A percentile compares a stretch with the other conserved stretches of the same genome.
phyloP scores from a whole-genome alignment of 2,888 invertebrate species.

The Epirrita christyi region DNA sequence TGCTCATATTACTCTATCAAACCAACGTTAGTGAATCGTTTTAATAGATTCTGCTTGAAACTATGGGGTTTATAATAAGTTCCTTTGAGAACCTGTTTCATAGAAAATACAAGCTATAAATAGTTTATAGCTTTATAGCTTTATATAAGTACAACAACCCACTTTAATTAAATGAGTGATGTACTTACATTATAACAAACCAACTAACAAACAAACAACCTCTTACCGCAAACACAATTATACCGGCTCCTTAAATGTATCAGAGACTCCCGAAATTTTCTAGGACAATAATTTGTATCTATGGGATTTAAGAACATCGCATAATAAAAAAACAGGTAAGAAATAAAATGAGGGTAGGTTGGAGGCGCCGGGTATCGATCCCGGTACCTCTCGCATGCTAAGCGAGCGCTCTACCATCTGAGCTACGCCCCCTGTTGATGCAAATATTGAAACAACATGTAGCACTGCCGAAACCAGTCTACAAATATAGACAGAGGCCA shows the following conservation, averaged over 20 bases:
- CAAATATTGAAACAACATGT: not conserved
- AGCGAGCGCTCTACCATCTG: conserved; percentile 80
- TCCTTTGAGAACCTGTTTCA: not conserved
- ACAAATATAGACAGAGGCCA: not conserved
- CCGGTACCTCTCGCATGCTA: conserved; percentile 84
- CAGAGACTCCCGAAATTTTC: too few relatives aligned
- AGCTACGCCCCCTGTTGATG: conserved; percentile 67
- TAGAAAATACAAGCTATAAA: not conserved
- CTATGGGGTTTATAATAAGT: conserved; percentile 7
- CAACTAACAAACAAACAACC: too few relatives aligned
- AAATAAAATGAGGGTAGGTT: conserved; percentile 33
- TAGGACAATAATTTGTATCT: too few relatives aligned
- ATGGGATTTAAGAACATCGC: too few relatives aligned
- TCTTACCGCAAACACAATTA: too few relatives aligned
- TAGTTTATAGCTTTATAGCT: too few relatives aligned
- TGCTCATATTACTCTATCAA: conserved; percentile 7
- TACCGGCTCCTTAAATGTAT: too few relatives aligned
- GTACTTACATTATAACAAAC: too few relatives aligned
- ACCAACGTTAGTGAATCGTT: conserved; percentile 35
- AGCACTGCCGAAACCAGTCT: not conserved
- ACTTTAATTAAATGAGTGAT: too few relatives aligned
- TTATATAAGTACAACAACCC: too few relatives aligned
- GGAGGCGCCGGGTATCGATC: conserved; percentile 84
- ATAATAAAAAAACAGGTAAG: too few relatives aligned
- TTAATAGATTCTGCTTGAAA: conserved; percentile 21